Conservation (phyloP, 2,113 vertebrate genomes). For the Alaudala cheleensis region DNA sequence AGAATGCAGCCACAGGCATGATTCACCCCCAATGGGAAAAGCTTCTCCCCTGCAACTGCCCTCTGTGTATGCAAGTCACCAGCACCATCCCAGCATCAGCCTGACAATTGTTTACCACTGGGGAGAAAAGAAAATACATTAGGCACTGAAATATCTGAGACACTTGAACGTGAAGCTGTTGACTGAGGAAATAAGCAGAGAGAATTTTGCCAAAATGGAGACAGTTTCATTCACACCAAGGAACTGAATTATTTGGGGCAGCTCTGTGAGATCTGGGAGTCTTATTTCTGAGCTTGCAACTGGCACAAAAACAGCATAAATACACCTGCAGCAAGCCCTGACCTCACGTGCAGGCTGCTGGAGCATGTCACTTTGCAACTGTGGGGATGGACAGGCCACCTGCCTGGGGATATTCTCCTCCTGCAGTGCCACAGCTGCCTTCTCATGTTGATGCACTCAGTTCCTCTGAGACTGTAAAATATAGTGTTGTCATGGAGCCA, state of each 20-base stretch:
- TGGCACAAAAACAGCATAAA: neutral
- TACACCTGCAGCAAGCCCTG: neutral
- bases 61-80: neutral
- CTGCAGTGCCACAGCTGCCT: neutral
- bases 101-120: neutral
- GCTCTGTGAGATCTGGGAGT: neutral
- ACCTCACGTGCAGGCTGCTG: neutral
- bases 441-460: neutral
- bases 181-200: neutral
- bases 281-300: neutral
- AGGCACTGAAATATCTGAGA: neutral
- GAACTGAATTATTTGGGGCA: neutral
- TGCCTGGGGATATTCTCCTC: neutral
- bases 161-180: neutral
- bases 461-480: neutral
- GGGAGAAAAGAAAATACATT: neutral
- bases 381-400: fast-evolving
- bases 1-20: neutral
- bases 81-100: neutral
- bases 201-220: neutral
- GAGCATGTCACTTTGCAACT: fast-evolving
- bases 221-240: neutral
- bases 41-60: fast-evolving
- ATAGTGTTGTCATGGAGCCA: constrained; percentile 4
- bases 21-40: fast-evolving